These are phyloP conservation scores for Hanleya hanleyi DNA, from an alignment of 2,888 invertebrate genomes.

Conservation along the genomic window DNA sequence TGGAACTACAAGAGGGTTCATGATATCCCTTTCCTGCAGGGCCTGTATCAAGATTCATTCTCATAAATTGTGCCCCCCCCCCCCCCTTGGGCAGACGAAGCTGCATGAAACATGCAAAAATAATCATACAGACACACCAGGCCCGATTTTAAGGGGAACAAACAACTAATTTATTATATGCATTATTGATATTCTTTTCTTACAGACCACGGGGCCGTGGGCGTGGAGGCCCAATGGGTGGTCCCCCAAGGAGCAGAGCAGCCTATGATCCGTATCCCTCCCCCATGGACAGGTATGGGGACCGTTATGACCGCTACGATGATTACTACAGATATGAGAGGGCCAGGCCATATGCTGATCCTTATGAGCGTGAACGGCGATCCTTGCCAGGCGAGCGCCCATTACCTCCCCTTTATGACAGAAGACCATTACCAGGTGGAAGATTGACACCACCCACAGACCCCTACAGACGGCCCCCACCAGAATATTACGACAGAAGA, in stretches of 20 bases:
- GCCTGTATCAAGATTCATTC: too few relatives aligned
- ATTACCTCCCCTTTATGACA: background rate
- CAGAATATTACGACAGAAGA: conserved; percentile 6
- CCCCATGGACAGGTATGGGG: background rate
- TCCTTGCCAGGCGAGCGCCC: background rate
- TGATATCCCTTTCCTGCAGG: too few relatives aligned
- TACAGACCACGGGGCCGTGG: too few relatives aligned
- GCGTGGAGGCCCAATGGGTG: background rate
- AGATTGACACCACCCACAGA: background rate
- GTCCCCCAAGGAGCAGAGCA: background rate
- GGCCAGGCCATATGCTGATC: background rate
- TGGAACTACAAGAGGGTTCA: too few relatives aligned
- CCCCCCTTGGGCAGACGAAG: too few relatives aligned
- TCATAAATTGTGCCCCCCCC: too few relatives aligned
- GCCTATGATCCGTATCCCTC: background rate
- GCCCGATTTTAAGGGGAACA: too few relatives aligned
- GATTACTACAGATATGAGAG: conserved; percentile 4
- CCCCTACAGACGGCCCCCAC: background rate
- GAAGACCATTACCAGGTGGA: background rate
- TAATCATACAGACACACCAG: too few relatives aligned
- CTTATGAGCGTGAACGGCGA: background rate
- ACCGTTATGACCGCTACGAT: background rate
- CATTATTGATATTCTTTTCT: too few relatives aligned
- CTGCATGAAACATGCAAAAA: too few relatives aligned
- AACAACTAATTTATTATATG: too few relatives aligned